Evolutionary conservation across 1,140 invertebrate genomes (phyloP).

Genomic region (Spodoptera litura): DNA sequence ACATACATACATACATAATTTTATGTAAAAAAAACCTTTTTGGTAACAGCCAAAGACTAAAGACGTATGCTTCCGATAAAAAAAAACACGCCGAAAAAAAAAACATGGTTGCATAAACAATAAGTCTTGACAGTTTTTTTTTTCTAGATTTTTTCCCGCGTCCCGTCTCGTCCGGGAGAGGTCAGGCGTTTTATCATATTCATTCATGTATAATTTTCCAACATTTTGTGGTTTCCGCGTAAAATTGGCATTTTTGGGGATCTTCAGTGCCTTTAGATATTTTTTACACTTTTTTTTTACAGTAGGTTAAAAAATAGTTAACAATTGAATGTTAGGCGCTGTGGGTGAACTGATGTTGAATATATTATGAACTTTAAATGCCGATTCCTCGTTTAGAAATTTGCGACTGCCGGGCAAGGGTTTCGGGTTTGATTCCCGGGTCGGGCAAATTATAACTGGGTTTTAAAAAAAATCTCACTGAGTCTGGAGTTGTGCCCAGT

Average conservation of each 20-base stretch:
- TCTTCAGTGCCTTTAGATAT: background rate
- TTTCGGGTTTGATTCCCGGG: too few species aligned
- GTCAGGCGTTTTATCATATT: slow-evolving; percentile 6
- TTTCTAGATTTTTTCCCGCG: slow-evolving; percentile 5
- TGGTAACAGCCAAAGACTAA: background rate
- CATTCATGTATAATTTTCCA: background rate
- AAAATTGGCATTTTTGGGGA: background rate
- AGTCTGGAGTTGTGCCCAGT: too few species aligned
- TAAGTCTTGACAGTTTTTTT: slow-evolving; percentile 4
- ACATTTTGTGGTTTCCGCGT: background rate
- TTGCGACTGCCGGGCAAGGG: too few species aligned
- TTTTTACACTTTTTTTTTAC: too few species aligned
- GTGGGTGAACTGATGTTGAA: too few species aligned
- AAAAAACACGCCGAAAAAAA: background rate
- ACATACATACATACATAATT: too few species aligned
- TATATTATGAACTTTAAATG: too few species aligned
- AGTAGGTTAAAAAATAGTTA: too few species aligned
- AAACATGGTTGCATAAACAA: slow-evolving; percentile 20
- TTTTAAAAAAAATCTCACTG: too few species aligned
- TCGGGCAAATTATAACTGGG: too few species aligned
- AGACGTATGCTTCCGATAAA: background rate
- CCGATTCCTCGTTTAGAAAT: too few species aligned
- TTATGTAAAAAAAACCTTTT: background rate
- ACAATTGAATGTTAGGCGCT: too few species aligned
- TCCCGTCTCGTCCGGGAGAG: background rate